Percentiles rank a stretch among this genome's conserved stretches.
phyloP scores from a whole-genome alignment of 1,140 invertebrate species.

The Drosophila sucinea region DNA sequence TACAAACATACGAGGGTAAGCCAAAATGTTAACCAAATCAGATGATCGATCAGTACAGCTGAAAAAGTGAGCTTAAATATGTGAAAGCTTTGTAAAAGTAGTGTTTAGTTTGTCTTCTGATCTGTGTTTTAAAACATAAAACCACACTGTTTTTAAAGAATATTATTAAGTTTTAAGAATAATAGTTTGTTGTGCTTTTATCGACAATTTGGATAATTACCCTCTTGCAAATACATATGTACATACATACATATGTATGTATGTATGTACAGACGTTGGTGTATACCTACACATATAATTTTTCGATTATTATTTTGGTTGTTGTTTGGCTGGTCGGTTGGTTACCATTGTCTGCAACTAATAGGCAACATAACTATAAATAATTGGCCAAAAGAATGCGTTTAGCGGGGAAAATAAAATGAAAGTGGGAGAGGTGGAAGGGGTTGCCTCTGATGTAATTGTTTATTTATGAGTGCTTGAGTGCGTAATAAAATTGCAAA shows the following conservation, averaged over 20 bases:
- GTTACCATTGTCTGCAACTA: conserved; percentile 52
- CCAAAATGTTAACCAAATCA: conserved; percentile 45
- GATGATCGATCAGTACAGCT: not conserved
- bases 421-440: not conserved
- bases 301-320: conserved; percentile 9
- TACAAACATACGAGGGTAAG: not conserved
- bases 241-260: not conserved
- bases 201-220: not conserved
- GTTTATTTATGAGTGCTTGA: conserved; percentile 81
- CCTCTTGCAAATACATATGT: not conserved
- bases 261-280: not conserved
- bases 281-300: not conserved
- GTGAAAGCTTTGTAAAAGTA: too few species aligned
- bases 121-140: too few species aligned
- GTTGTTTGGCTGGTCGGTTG: not conserved
- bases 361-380: conserved; percentile 77
- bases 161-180: not conserved
- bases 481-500: conserved; percentile 82
- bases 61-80: too few species aligned
- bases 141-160: too few species aligned
- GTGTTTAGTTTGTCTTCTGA: too few species aligned
- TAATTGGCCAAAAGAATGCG: conserved; percentile 68
- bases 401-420: conserved; percentile 8
- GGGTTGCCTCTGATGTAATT: conserved; percentile 57
- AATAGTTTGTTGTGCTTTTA: not conserved